Percentiles rank a stretch among this genome's conserved stretches.
Conservation (phyloP, 2,888 invertebrate genomes). For the Salpingus planirostris region DNA sequence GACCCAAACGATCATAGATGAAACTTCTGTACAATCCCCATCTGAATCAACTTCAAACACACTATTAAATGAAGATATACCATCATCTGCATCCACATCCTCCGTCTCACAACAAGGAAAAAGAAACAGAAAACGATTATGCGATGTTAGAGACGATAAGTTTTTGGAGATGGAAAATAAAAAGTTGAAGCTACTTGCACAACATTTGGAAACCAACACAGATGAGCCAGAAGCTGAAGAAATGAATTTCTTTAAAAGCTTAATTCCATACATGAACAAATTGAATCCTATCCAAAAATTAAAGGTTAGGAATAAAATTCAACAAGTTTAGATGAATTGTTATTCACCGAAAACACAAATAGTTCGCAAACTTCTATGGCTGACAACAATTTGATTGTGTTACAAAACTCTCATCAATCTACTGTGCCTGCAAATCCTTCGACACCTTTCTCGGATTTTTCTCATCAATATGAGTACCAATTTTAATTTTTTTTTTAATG, state of each 20-base stretch:
- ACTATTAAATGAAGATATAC: too few relatives aligned
- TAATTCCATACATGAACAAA: neutral
- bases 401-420: too few relatives aligned
- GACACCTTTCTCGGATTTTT: too few relatives aligned
- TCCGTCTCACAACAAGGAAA: neutral
- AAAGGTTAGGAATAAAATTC: neutral
- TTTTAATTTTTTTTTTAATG: too few relatives aligned
- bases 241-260: neutral
- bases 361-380: too few relatives aligned
- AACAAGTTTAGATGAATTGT: neutral
- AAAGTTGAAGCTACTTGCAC: neutral
- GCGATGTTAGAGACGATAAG: neutral
- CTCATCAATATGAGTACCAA: too few relatives aligned
- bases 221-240: neutral
- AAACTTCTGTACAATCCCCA: too few relatives aligned
- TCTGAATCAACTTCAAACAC: too few relatives aligned
- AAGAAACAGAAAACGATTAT: neutral
- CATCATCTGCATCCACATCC: too few relatives aligned
- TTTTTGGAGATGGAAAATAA: neutral
- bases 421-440: too few relatives aligned
- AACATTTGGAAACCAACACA: neutral
- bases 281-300: conserved; percentile 1
- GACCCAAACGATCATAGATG: too few relatives aligned
- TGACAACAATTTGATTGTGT: too few relatives aligned
- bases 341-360: neutral